Percentiles rank a stretch among this genome's conserved stretches.
phyloP scores from a whole-genome alignment of 2,113 vertebrate genomes.

The Phylloscopus trochiloides region DNA sequence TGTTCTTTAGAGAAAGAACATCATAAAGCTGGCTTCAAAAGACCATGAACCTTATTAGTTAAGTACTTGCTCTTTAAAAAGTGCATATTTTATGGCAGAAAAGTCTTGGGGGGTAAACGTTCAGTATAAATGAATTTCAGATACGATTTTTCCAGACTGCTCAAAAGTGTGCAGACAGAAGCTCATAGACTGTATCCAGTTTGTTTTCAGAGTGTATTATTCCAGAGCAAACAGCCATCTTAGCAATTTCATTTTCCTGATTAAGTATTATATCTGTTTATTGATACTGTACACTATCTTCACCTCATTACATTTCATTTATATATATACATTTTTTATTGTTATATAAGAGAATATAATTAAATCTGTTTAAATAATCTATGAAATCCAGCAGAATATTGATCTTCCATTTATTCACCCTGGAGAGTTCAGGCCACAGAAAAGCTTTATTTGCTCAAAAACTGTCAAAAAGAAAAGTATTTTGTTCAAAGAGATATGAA shows the following conservation, averaged over 20 bases:
- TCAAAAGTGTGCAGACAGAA: neutral
- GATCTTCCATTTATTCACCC: neutral
- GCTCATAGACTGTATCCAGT: neutral
- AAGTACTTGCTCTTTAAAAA: constrained; percentile 34
- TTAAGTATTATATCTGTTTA: neutral
- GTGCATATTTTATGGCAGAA: constrained; percentile 1
- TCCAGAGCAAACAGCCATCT: constrained; percentile 19
- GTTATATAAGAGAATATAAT: neutral
- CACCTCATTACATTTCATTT: neutral
- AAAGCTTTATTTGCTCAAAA: neutral
- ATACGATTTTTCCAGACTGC: neutral
- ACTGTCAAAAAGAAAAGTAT: neutral
- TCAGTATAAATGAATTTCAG: neutral
- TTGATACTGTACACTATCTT: neutral
- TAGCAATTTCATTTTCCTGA: neutral
- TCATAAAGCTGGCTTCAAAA: constrained; percentile 35
- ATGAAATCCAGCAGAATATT: neutral
- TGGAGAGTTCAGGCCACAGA: neutral
- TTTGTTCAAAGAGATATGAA: neutral
- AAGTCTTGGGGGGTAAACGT: neutral
- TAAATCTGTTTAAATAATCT: constrained; percentile 12
- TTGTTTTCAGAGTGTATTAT: neutral
- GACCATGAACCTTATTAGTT: constrained; percentile 16
- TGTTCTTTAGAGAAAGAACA: constrained; percentile 42
- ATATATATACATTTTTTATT: neutral